Percentiles rank a stretch among this genome's conserved stretches.
phyloP scores from a whole-genome alignment of 2,888 invertebrate species.

The Temnothorax ravouxi region DNA sequence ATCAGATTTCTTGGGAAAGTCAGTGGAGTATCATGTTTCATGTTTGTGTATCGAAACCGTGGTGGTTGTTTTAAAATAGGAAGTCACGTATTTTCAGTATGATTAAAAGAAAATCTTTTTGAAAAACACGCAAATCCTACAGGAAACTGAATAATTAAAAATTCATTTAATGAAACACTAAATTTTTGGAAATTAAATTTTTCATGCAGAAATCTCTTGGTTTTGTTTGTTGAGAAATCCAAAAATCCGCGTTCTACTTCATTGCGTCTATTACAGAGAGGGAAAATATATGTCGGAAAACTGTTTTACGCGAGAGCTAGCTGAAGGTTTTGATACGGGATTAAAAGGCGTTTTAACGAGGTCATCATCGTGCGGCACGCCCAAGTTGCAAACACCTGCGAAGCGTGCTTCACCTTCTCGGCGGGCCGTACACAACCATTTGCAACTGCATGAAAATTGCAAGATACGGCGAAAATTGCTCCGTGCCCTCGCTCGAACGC shows the following conservation, averaged over 20 bases:
- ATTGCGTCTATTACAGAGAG: background rate
- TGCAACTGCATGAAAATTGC: constrained; percentile 60
- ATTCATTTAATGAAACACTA: background rate
- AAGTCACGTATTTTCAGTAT: background rate
- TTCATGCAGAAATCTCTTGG: background rate
- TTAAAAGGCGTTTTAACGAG: constrained; percentile 57
- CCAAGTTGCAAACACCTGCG: constrained; percentile 39
- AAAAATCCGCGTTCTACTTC: background rate
- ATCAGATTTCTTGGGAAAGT: constrained; percentile 46
- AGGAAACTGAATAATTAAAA: constrained; percentile 1
- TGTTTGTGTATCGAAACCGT: background rate
- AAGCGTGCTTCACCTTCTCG: constrained; percentile 34
- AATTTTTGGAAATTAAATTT: background rate
- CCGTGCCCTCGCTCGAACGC: constrained; percentile 34
- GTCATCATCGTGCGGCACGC: constrained; percentile 34
- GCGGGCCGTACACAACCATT: constrained; percentile 52
- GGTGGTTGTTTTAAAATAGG: background rate
- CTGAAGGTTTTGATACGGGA: constrained; percentile 14
- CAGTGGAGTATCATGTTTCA: constrained; percentile 14
- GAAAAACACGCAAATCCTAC: background rate
- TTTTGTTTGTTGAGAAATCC: background rate
- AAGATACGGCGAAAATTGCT: constrained; percentile 60
- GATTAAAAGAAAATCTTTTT: background rate
- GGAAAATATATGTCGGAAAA: constrained; percentile 15
- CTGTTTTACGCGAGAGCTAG: constrained; percentile 8